phyloP scores from a whole-genome alignment of 2,797 vertebrate genomes.

The Anguilla marmorata region DNA sequence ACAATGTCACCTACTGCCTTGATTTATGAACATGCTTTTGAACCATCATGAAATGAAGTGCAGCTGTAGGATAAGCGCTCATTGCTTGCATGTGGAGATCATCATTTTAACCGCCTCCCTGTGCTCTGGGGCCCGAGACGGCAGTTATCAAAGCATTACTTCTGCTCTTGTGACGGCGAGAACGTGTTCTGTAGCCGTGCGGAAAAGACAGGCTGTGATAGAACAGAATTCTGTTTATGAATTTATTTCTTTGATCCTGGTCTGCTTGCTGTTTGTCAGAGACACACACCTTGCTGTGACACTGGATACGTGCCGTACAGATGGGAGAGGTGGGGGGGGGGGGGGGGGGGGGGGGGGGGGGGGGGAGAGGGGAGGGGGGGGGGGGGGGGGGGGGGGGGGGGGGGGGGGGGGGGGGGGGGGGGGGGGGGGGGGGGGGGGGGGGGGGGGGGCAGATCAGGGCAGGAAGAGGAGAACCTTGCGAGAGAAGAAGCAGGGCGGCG shows the following conservation, averaged over 20 bases:
- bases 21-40: background rate
- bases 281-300: slow-evolving; percentile 58
- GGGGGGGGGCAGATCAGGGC: no score
- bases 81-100: background rate
- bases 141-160: background rate
- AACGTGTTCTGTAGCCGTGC: slow-evolving; percentile 4
- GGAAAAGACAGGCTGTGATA: background rate
- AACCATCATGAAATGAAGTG: background rate
- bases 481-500: no score
- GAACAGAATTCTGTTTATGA: background rate
- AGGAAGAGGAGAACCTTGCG: no score
- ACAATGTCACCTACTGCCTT: background rate
- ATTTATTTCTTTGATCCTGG: slow-evolving; percentile 14
- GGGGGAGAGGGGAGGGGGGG: no score
- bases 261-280: slow-evolving; percentile 59
- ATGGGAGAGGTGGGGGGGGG: background rate
- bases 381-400: no score
- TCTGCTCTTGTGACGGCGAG: background rate
- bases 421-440: no score
- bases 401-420: no score
- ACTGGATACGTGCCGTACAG: slow-evolving; percentile 60
- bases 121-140: background rate
- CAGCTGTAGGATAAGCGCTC: background rate
- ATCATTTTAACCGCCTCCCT: background rate
- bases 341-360: background rate